These are phyloP conservation scores for Tretioscincus oriximinensis DNA, from an alignment of 2,113 vertebrate genomes.

Conservation along the genomic window DNA sequence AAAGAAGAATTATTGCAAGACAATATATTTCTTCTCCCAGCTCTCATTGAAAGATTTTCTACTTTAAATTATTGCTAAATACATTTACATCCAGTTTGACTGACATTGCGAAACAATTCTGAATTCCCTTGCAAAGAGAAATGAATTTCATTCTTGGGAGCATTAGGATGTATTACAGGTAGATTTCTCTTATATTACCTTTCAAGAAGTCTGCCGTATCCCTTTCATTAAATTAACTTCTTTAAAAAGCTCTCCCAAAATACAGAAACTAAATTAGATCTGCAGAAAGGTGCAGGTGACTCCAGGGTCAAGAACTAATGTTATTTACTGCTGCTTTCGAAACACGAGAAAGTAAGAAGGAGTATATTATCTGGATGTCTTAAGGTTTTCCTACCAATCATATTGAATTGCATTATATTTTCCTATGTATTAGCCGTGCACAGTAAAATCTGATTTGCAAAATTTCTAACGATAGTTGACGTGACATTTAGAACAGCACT, in stretches of 20 bases:
- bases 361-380: neutral
- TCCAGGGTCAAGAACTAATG: neutral
- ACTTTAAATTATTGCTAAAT: constrained; percentile 3
- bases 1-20: neutral
- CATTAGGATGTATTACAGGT: neutral
- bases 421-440: neutral
- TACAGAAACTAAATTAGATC: neutral
- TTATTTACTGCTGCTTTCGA: neutral
- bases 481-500: neutral
- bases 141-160: neutral
- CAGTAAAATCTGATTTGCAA: neutral
- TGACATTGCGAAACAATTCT: neutral
- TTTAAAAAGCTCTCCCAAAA: neutral
- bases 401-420: neutral
- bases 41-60: neutral
- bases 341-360: neutral
- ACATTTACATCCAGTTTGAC: neutral
- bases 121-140: neutral
- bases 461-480: neutral
- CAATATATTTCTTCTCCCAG: neutral
- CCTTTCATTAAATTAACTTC: constrained; percentile 9
- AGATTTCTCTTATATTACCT: neutral
- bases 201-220: neutral
- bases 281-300: neutral
- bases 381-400: neutral